Evolutionary conservation across 2,113 vertebrate genomes (phyloP).

Genomic region (Myotis davidii): DNA sequence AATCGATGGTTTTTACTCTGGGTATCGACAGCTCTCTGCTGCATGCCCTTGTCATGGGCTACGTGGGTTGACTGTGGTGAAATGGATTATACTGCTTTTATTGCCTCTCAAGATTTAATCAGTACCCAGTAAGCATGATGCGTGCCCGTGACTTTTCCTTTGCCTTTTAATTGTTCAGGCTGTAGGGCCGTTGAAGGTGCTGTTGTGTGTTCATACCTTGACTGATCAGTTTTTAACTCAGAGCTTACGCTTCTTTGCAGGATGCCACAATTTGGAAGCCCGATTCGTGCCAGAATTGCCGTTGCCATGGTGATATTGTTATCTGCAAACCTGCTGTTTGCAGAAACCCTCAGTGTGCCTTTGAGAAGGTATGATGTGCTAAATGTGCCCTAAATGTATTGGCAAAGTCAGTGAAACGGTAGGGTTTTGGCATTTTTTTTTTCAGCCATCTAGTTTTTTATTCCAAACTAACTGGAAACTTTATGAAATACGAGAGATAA

Average conservation of each 20-base stretch:
- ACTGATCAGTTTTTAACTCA: conserved; percentile 49
- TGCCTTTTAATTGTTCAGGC: conserved; percentile 41
- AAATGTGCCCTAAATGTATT: not conserved
- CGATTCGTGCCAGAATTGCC: conserved; percentile 91
- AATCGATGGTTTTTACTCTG: conserved; percentile 51
- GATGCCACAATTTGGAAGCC: conserved; percentile 92
- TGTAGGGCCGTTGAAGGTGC: not conserved
- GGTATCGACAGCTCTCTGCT: conserved; percentile 54
- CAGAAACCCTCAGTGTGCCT: conserved; percentile 90
- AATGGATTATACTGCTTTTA: conserved; percentile 22
- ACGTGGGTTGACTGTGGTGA: conserved; percentile 32
- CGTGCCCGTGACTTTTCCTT: not conserved
- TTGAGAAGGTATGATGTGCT: conserved; percentile 87
- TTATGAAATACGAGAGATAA: conserved; percentile 9
- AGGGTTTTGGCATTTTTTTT: not conserved
- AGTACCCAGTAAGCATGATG: not conserved
- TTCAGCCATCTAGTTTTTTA: not conserved
- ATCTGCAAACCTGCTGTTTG: conserved; percentile 88
- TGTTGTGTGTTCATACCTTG: not conserved
- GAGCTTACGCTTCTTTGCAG: conserved; percentile 83
- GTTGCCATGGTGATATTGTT: conserved; percentile 87
- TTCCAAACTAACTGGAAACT: not conserved
- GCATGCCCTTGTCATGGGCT: conserved; percentile 44
- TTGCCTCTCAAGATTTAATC: conserved; percentile 22
- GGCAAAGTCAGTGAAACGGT: not conserved